Conservation (phyloP, 2,113 vertebrate species). For the Cepphus grylle region DNA sequence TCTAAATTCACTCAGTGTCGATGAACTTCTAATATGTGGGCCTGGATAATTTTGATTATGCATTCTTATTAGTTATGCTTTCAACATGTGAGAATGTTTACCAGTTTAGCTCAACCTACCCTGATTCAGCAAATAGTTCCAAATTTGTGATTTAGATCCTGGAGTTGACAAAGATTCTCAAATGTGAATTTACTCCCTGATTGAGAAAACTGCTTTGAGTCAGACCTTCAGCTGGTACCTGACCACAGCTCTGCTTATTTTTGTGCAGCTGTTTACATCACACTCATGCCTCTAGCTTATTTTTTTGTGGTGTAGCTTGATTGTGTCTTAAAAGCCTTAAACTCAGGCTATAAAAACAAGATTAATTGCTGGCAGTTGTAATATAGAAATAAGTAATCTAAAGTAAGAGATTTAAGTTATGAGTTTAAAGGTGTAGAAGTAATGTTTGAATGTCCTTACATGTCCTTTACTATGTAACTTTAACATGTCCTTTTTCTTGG, state of each 20-base stretch:
- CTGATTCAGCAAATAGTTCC: background rate
- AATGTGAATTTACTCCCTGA: background rate
- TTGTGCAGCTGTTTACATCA: background rate
- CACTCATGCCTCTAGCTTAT: background rate
- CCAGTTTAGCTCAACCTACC: background rate
- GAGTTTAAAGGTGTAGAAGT: background rate
- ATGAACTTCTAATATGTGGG: background rate
- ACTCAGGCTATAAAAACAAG: background rate
- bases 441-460: background rate
- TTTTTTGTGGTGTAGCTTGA: background rate
- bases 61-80: background rate
- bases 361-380: background rate
- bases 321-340: background rate
- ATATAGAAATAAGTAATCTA: background rate
- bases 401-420: background rate
- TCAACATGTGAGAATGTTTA: background rate
- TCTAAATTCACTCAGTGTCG: background rate
- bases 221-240: background rate
- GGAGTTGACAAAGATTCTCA: background rate
- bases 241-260: background rate
- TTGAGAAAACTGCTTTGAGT: background rate
- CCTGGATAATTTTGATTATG: background rate
- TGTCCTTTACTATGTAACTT: background rate
- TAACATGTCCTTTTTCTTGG: background rate
- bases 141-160: background rate